Evolutionary conservation across 2,113 vertebrate species (phyloP).

Genomic region (Emydura subglobosa): DNA sequence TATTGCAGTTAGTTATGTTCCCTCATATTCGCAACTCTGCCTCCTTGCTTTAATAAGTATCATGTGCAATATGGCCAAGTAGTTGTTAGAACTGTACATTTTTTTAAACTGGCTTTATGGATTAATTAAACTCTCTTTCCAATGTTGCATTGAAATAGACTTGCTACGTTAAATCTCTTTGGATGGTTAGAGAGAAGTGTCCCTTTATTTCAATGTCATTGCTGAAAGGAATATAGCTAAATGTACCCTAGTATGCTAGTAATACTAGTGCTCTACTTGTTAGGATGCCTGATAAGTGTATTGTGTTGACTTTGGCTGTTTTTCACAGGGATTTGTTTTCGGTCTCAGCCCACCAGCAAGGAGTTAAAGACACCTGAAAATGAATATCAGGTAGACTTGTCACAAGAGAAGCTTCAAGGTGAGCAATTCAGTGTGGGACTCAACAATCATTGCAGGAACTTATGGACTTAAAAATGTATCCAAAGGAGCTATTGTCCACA

Average conservation of each 20-base stretch:
- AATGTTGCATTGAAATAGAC: not conserved
- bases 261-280: not conserved
- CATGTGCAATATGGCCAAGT: not conserved
- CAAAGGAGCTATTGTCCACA: not conserved
- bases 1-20: not conserved
- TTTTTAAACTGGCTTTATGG: not conserved
- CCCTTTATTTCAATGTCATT: not conserved
- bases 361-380: slow-evolving; percentile 55
- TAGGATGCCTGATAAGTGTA: not conserved
- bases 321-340: slow-evolving; percentile 29
- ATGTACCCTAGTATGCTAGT: not conserved
- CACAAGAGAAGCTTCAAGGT: slow-evolving; percentile 63
- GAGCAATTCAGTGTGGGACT: not conserved
- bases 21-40: not conserved
- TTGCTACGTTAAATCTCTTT: not conserved
- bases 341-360: not conserved
- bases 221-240: not conserved
- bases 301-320: not conserved
- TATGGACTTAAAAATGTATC: not conserved
- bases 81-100: not conserved
- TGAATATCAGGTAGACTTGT: slow-evolving; percentile 23
- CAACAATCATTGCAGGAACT: not conserved
- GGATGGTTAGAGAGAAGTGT: not conserved
- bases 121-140: not conserved
- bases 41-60: not conserved